Conservation (phyloP, 1,140 invertebrate species). For the Caenorhabditis remanei region DNA sequence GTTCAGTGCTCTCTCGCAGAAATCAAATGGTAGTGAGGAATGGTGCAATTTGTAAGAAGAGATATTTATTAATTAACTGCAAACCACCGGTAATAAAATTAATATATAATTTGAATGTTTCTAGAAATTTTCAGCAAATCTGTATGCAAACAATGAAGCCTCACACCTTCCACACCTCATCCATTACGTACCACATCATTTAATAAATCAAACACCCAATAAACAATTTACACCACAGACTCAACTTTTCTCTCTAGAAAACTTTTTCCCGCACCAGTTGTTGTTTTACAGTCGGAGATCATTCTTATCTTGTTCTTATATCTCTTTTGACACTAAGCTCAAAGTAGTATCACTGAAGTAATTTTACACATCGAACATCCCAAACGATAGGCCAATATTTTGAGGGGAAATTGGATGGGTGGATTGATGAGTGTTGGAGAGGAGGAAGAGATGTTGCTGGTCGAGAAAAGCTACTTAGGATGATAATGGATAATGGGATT, state of each 20-base stretch:
- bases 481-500: conserved; percentile 51
- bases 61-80: no score
- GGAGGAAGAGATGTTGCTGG: conserved; percentile 11
- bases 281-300: conserved; percentile 28
- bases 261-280: not conserved
- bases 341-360: conserved; percentile 49
- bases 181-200: no score
- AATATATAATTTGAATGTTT: no score
- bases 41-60: no score
- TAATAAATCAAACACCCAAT: not conserved
- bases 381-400: conserved; percentile 34
- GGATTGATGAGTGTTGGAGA: conserved; percentile 13
- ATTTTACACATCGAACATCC: not conserved
- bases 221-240: not conserved
- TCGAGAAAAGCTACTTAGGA: not conserved
- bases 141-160: no score
- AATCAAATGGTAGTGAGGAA: no score
- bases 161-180: no score
- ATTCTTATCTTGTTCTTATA: conserved; percentile 42
- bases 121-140: no score
- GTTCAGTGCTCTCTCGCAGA: no score
- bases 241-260: not conserved
- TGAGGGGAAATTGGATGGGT: conserved; percentile 44
- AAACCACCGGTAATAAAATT: no score
- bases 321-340: conserved; percentile 12